phyloP scores from a whole-genome alignment of 2,888 invertebrate species.

The Diarsia brunnea region DNA sequence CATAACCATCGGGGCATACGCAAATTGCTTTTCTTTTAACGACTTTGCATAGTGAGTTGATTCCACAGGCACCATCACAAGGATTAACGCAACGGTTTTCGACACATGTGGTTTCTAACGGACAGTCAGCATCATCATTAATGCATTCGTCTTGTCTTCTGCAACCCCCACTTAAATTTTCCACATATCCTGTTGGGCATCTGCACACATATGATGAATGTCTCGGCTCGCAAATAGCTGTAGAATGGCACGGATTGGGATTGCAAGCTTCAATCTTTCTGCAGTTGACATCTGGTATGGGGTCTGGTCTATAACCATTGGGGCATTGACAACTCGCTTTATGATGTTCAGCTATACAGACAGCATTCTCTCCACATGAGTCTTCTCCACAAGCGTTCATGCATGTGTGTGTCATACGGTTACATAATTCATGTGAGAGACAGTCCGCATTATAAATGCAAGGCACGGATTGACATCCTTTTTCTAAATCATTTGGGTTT shows the following conservation, averaged over 20 bases:
- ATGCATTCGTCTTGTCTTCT: slow-evolving; percentile 94
- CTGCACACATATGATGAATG: slow-evolving; percentile 93
- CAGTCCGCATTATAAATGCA: slow-evolving; percentile 97
- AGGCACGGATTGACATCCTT: slow-evolving; percentile 95
- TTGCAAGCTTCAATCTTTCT: slow-evolving; percentile 93
- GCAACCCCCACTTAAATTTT: slow-evolving; percentile 95
- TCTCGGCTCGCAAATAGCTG: slow-evolving; percentile 94
- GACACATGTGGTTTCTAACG: slow-evolving; percentile 93
- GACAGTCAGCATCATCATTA: slow-evolving; percentile 94
- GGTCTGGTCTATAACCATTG: slow-evolving; percentile 95
- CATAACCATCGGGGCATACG: slow-evolving; percentile 94
- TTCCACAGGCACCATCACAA: slow-evolving; percentile 95
- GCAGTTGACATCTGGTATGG: slow-evolving; percentile 96
- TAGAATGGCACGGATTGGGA: slow-evolving; percentile 95
- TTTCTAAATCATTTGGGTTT: slow-evolving; percentile 94
- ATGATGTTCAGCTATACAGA: slow-evolving; percentile 96
- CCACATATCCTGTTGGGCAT: slow-evolving; percentile 94
- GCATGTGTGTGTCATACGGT: slow-evolving; percentile 95
- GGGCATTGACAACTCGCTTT: slow-evolving; percentile 96
- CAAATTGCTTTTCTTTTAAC: slow-evolving; percentile 94
- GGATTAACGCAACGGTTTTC: slow-evolving; percentile 94
- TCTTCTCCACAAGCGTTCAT: slow-evolving; percentile 95
- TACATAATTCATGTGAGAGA: slow-evolving; percentile 94
- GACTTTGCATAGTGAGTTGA: slow-evolving; percentile 95
- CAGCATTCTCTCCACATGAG: slow-evolving; percentile 96